Evolutionary conservation across 2,113 vertebrate species (phyloP), one percentile per base, ranked within the genome.

Genomic region (Nesoenas mayeri): DNA sequence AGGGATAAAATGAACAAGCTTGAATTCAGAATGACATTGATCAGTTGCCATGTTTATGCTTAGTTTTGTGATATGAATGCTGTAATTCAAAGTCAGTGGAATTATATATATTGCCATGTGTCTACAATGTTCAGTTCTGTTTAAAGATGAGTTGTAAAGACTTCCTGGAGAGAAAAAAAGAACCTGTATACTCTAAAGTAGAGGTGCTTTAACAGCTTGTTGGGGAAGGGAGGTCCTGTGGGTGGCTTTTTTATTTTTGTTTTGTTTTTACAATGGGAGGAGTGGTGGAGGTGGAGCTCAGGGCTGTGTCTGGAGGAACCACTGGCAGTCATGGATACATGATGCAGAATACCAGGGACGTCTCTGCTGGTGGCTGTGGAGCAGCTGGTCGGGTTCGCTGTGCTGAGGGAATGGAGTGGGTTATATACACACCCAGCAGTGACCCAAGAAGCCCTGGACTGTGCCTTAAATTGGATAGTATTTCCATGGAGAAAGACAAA

Each of bases 361-460:
- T 21, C 6, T 40, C 54, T 58, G 60, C 51, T 42, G 77, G 64
- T 1, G 7, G 34, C 69, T 89, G 29, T 31, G 36, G 24, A 71
- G 54, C 58, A 40, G 50, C 58, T 67, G 47, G 53, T 82, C 0
- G 0, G 13, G 2, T 84, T 0, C 2, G 15, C 79, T 74, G 5
- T 54, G 36, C 72, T 4, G 5, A 3, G 11, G 15, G 29, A 62
- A 12, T 1, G 1, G 44, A 42, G 31, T 57, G 40, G 47, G 18
- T 66, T 48, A 12, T 31, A 26, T 48, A 25, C 10, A 6, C 2
- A 17, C 44, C 36, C 54, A 54, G 36, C 28, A 47, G 28, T 28
- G 36, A 64, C 64, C 69, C 36, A 34, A 62, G 77, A 61, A 80
- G 64, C 15, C 20, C 47, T 58, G 42, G 42, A 29, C 51, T n/a